These are phyloP conservation scores for Lepidurus packardi DNA, from an alignment of 1,140 invertebrate species.

Conservation along the genomic window DNA sequence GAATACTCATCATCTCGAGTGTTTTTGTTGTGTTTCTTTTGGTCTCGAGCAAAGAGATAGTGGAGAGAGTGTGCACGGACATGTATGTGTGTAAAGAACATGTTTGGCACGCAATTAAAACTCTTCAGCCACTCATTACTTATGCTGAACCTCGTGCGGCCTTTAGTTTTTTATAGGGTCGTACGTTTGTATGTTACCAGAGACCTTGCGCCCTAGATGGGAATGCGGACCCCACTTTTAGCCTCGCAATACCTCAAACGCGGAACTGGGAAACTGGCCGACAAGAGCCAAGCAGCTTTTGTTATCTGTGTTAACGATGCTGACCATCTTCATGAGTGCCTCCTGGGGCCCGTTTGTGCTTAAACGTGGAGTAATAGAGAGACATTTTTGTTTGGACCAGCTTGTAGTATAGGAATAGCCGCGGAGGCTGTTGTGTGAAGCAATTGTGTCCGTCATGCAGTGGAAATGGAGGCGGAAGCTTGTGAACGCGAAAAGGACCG, in stretches of 20 bases:
- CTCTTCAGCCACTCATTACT: constrained; percentile 7
- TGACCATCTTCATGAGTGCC: neutral
- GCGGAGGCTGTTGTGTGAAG: neutral
- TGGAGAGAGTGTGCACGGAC: neutral
- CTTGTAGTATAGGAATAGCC: neutral
- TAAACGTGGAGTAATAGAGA: neutral
- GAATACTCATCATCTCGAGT: neutral
- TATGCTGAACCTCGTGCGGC: constrained; percentile 16
- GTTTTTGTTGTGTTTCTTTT: neutral
- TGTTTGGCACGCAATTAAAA: neutral
- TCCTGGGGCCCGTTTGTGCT: neutral
- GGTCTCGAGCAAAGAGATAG: neutral
- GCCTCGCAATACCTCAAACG: neutral
- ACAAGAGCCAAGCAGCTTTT: neutral
- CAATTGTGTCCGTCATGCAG: neutral
- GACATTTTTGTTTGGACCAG: neutral
- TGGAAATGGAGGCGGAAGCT: constrained; percentile 20
- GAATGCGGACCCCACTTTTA: neutral
- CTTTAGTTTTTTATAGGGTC: neutral
- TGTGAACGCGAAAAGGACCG: neutral
- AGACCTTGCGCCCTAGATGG: neutral
- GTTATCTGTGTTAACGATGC: constrained; percentile 1
- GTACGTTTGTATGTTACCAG: neutral
- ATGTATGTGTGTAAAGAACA: neutral
- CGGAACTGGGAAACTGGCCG: neutral